phyloP scores from a whole-genome alignment of 92 coral and sea anemone species.

The Porites cylindrica region DNA sequence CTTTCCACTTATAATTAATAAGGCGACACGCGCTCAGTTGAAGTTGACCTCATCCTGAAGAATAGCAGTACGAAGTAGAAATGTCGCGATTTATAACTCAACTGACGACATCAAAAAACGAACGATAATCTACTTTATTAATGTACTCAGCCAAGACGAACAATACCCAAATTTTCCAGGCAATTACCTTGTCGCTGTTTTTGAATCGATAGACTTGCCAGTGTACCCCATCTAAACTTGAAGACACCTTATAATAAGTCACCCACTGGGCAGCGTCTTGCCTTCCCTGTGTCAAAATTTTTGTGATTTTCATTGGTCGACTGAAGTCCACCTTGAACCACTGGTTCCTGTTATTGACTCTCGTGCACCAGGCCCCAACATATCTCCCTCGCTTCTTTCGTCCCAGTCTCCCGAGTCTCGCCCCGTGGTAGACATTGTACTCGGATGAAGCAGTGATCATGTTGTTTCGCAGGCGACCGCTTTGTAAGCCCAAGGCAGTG shows the following conservation, averaged over 20 bases:
- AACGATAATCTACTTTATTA: no score
- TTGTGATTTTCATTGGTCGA: conserved; percentile 70
- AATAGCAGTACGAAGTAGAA: no score
- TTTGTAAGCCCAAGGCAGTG: conserved; percentile 75
- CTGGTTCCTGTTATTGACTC: conserved; percentile 71
- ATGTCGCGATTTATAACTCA: no score
- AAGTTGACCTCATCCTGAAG: no score
- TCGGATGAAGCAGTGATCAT: conserved; percentile 74
- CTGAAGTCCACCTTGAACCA: conserved; percentile 83
- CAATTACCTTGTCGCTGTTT: conserved; percentile 64
- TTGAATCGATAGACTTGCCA: conserved; percentile 62
- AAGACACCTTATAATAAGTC: conserved; percentile 52
- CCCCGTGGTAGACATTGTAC: conserved; percentile 64
- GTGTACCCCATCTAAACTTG: conserved; percentile 62
- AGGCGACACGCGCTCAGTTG: no score
- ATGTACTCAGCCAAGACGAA: no score
- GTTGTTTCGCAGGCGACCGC: conserved; percentile 71
- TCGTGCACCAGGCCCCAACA: conserved; percentile 82
- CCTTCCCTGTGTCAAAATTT: conserved; percentile 72
- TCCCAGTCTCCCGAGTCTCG: conserved; percentile 71
- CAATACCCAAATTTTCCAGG: not conserved
- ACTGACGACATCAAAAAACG: no score
- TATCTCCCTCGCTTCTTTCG: conserved; percentile 50
- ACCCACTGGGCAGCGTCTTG: conserved; percentile 72
- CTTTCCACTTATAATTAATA: no score